These are phyloP conservation scores for Drosophila willistoni DNA, from an alignment of 1,140 invertebrate species.

Conservation along the genomic window DNA sequence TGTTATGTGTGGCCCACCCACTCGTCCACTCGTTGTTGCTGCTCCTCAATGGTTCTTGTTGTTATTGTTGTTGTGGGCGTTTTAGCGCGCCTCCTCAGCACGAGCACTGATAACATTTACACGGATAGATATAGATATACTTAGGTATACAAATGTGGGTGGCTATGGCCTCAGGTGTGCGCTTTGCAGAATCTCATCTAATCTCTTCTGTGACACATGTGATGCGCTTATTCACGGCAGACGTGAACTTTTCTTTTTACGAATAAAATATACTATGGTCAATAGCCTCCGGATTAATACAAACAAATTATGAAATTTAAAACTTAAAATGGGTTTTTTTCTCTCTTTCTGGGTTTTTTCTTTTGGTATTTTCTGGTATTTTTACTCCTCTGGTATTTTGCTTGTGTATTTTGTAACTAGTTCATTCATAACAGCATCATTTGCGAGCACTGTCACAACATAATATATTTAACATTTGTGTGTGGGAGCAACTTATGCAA, in stretches of 20 bases:
- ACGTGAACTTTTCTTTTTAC: not conserved
- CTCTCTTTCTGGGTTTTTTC: too few species aligned
- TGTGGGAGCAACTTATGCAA: constrained; percentile 1
- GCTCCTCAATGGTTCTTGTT: constrained; percentile 16
- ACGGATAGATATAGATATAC: constrained; percentile 13
- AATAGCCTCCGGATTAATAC: not conserved
- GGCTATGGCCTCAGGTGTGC: constrained; percentile 42
- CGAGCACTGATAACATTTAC: constrained; percentile 69
- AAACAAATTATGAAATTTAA: constrained; percentile 9
- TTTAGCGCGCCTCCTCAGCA: constrained; percentile 62
- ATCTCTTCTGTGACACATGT: not conserved
- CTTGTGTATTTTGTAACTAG: too few species aligned
- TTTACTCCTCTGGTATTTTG: too few species aligned
- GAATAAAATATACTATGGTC: not conserved
- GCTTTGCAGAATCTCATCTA: not conserved
- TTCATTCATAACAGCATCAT: constrained; percentile 37
- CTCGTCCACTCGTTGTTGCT: constrained; percentile 21
- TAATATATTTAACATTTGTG: not conserved
- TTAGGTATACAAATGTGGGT: constrained; percentile 38
- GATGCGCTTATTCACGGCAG: not conserved
- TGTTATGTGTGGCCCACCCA: constrained; percentile 48
- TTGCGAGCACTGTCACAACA: constrained; percentile 6
- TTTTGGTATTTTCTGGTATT: too few species aligned
- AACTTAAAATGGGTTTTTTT: not conserved
- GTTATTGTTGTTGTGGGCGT: constrained; percentile 38